A percentile compares a stretch with the other conserved stretches of the same genome.
These are phyloP conservation scores for Clamator glandarius DNA, from an alignment of 2,797 vertebrate genomes.

Conservation along the genomic window DNA sequence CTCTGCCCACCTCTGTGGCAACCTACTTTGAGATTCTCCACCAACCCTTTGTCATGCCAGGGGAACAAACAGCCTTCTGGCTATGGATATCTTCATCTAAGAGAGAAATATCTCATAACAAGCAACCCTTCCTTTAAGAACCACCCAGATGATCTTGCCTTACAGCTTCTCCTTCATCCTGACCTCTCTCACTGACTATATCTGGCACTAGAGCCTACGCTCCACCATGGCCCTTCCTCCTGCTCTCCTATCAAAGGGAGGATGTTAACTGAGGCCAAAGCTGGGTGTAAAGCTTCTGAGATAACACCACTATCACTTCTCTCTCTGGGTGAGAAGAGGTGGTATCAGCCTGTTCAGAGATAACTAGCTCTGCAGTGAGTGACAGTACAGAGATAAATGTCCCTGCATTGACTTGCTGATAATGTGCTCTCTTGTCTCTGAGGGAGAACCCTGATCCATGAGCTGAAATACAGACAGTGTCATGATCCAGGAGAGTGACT, in stretches of 20 bases:
- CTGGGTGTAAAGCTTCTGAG: conserved; percentile 12
- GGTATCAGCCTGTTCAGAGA: not conserved
- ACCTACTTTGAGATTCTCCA: not conserved
- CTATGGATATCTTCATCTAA: not conserved
- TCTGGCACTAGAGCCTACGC: not conserved
- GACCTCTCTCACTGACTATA: not conserved
- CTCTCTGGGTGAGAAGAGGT: conserved; percentile 12
- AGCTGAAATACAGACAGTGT: not conserved
- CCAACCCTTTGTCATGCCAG: not conserved
- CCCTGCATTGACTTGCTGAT: not conserved
- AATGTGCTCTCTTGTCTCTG: not conserved
- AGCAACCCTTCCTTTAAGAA: not conserved
- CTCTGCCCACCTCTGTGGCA: not conserved
- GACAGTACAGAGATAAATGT: not conserved
- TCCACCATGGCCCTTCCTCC: not conserved
- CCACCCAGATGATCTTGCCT: not conserved
- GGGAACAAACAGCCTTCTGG: not conserved
- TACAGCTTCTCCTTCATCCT: not conserved
- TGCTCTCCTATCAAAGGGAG: not conserved
- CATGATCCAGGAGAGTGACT: rapidly evolving
- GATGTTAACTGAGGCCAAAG: conserved; percentile 27
- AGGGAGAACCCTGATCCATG: not conserved
- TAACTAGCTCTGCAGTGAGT: conserved; percentile 28
- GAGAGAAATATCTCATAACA: not conserved
- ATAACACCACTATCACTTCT: not conserved